These are phyloP conservation scores for Lepilemur septentrionalis DNA, from an alignment of 2,797 vertebrate genomes.

Conservation along the genomic window DNA sequence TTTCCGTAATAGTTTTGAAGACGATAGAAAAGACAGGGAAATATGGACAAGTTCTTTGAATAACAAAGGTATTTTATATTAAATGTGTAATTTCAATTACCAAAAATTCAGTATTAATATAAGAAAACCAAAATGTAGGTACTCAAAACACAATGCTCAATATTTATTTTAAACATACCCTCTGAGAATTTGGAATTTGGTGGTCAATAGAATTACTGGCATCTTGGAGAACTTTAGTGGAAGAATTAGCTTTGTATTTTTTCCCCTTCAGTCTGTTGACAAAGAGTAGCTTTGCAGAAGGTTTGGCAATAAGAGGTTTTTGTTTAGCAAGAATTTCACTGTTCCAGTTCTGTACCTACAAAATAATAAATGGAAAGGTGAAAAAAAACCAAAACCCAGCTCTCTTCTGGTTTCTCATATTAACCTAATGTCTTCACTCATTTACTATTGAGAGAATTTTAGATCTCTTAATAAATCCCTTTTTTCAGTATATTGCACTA, in stretches of 20 bases:
- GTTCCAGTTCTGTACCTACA: constrained; percentile 94
- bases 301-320: constrained; percentile 91
- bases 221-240: constrained; percentile 94
- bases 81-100: neutral
- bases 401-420: neutral
- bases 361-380: constrained; percentile 46
- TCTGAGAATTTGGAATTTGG: constrained; percentile 85
- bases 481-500: neutral
- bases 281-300: constrained; percentile 96
- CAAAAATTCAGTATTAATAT: neutral
- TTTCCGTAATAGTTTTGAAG: neutral
- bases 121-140: neutral
- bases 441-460: neutral
- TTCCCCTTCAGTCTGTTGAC: constrained; percentile 95
- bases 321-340: constrained; percentile 94
- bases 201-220: constrained; percentile 93
- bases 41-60: neutral
- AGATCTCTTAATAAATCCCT: neutral
- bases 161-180: constrained; percentile 84
- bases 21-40: neutral
- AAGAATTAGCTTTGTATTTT: constrained; percentile 90
- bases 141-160: neutral
- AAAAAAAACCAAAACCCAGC: neutral
- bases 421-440: neutral
- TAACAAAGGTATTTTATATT: neutral